Base-by-base conservation (phyloP, 1,140 invertebrate species). In the Cheumatopsyche charites region DNA sequence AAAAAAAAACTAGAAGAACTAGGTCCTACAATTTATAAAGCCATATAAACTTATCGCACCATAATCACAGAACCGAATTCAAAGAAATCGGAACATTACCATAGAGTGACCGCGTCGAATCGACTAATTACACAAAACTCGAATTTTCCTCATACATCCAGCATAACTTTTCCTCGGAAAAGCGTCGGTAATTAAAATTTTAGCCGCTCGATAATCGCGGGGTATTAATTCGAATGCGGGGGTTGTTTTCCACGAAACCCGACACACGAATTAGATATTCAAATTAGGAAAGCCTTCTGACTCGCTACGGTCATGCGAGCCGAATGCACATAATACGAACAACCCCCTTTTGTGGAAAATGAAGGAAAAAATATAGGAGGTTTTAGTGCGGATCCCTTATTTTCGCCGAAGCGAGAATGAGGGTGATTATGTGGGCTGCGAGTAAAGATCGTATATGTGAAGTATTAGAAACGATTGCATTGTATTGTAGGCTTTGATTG, bases 191-290 rank as follows among this genome's bases (percentile, higher is more conserved):
- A 71, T 74, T 71, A 74, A 74, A 74, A 71, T 70, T 67, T 70
- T 67, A 36, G 23, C 15, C 23, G 52, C 17, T 17, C 62, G 69
- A 74, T 74, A 74, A 71, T 73, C 68, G 72, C 67, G 1, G 12
- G 29, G 42, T 43, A 67, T 73, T 73, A 73, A 73, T 36, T 36
- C 29, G 29, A 36, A 36, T 4, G 26, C 68, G 45, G 21, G 58
- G 43, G 15, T n/a, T 15, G 26, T 71, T 75, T 75, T 75, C 73
- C 70, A 72, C 67, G 73, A 75, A 74, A 74, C 21, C 11, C 42
- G 47, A 17, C 17, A 58, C 63, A 72, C 66, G 67, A 75, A 75
- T 75, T 75, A 69, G 70, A 69, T 75, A 75, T 75, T 75, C 70
- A 75, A 75, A 75, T 75, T 70, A 72, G 63, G 41, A 19, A 19